A percentile compares a stretch with the other conserved stretches of the same genome.
Evolutionary conservation across 2,113 vertebrate genomes (phyloP).

Genomic region (Prionailurus viverrinus): DNA sequence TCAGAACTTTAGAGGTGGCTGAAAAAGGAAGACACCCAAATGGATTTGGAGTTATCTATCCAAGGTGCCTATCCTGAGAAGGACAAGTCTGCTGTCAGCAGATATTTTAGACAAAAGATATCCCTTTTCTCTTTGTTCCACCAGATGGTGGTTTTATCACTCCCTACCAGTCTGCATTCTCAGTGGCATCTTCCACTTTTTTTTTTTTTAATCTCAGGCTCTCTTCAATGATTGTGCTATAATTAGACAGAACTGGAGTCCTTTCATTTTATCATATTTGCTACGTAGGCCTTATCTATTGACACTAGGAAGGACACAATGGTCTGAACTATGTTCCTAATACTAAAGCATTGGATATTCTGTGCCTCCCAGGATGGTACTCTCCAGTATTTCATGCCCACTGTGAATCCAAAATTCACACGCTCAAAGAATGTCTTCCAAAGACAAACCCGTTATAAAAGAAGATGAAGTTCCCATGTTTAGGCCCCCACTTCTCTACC

Average conservation of each 20-base stretch:
- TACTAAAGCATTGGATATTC: not conserved
- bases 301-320: not conserved
- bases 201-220: constrained; percentile 51
- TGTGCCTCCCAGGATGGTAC: not conserved
- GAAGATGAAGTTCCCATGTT: not conserved
- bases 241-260: constrained; percentile 14
- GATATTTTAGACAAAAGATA: constrained; percentile 26
- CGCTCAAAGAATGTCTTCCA: not conserved
- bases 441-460: not conserved
- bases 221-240: constrained; percentile 18
- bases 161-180: not conserved
- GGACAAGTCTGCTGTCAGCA: not conserved
- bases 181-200: not conserved
- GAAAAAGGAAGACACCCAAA: not conserved
- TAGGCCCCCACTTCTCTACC: not conserved
- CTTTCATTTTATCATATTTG: constrained; percentile 48
- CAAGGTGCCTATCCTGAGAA: not conserved
- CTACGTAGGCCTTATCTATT: not conserved
- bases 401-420: not conserved
- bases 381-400: not conserved
- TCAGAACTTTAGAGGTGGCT: not conserved
- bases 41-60: not conserved
- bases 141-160: not conserved
- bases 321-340: not conserved
- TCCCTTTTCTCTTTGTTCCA: not conserved